Conservation (phyloP, 2,888 invertebrate species). For the Norana najaformis region DNA sequence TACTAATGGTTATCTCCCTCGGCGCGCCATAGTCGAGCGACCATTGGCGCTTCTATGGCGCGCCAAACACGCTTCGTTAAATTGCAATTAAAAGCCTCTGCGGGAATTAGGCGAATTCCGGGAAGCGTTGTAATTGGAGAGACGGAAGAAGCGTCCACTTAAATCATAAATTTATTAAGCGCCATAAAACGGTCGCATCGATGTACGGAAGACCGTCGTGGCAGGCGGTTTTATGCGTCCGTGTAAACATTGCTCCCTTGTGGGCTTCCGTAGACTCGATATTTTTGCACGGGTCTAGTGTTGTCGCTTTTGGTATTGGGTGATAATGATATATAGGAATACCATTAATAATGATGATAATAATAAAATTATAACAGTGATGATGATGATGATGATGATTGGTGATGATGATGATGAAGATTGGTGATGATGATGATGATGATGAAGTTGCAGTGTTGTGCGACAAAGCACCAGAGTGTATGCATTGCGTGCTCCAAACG, state of each 20-base stretch:
- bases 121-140: background rate
- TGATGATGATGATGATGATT: too few relatives aligned
- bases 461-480: too few relatives aligned
- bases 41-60: too few relatives aligned
- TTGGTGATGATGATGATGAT: too few relatives aligned
- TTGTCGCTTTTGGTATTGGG: background rate
- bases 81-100: background rate
- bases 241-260: background rate
- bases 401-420: too few relatives aligned
- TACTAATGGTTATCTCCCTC: background rate
- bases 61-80: background rate
- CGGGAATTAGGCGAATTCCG: background rate
- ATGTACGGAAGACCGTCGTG: background rate
- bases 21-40: background rate
- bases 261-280: background rate
- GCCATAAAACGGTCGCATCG: background rate
- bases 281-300: background rate
- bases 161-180: slow-evolving; percentile 13
- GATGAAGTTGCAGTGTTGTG: too few relatives aligned
- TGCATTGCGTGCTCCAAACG: too few relatives aligned
- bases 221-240: background rate
- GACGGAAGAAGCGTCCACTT: background rate
- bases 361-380: too few relatives aligned
- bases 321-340: too few relatives aligned
- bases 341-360: too few relatives aligned